Base-by-base conservation (phyloP, 2,888 invertebrate species). In the Brachyptera risi region DNA sequence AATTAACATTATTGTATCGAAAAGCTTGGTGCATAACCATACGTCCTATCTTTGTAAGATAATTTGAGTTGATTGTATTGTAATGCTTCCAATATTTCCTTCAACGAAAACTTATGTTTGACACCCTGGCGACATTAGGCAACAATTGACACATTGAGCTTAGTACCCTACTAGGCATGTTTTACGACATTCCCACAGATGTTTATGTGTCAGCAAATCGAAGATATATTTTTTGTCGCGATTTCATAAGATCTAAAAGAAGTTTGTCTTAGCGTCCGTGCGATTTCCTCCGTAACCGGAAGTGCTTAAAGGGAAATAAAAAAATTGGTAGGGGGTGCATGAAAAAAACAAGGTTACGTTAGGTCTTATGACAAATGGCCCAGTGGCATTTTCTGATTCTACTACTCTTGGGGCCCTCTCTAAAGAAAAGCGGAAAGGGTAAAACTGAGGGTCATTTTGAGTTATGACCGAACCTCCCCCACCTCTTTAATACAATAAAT, bases 381-480 rank as follows among this genome's bases (percentile, higher is more conserved):
- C 21, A 54, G 35, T 54, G 54, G 54, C 54, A 54, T 54, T 54
- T 54, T 54, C 54, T 54, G 54, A 54, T 54, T 54, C 54, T 54
- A 35, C 54, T 54, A 37, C 54, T 54, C 54, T 38, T 37, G 54
- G 35, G 54, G 54, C 35, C 54, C 54, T 54, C 50, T 51, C 47
- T 47, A 47, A 54, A 54, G 35, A 37, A 54, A 54, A 54, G 37
- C 35, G 54, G 54, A 19, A 54, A 35, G 54, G 54, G 54, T 54
- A 54, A 37, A 54, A 37, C 54, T 54, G 54, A 54, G 54, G 54
- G 54, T 54, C 54, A 54, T 54, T 54, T 54, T 54, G 54, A 54
- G 54, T 54, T 54, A 54, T 54, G 54, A 54, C 54, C 54, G 37
- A 54, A 54, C 54, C 54, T 54, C 54, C 54, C 54, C 54, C 54